Percentiles rank a stretch among this genome's conserved stretches.
Evolutionary conservation across 2,797 vertebrate species (phyloP).

Genomic region (Sardinella longiceps): DNA sequence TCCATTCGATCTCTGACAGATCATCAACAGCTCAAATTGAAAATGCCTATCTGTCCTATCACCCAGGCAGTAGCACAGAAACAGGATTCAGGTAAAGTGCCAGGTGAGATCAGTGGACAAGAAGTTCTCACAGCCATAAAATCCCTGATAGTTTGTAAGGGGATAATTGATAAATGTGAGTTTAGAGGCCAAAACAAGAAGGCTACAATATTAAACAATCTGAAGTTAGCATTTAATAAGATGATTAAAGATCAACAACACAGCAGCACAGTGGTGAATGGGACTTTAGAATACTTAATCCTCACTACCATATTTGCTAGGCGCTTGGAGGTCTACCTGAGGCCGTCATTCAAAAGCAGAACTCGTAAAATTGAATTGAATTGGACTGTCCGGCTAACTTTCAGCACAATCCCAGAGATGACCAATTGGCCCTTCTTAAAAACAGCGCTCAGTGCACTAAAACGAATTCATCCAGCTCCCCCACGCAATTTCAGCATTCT

Average conservation of each 20-base stretch:
- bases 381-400: neutral
- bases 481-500: too few relatives aligned
- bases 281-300: constrained; percentile 32
- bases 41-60: too few relatives aligned
- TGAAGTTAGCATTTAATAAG: constrained; percentile 6
- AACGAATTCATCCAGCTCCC: too few relatives aligned
- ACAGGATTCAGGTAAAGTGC: neutral
- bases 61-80: too few relatives aligned
- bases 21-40: too few relatives aligned
- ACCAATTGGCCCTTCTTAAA: too few relatives aligned
- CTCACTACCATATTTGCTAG: constrained; percentile 5
- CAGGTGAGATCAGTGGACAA: constrained; percentile 23
- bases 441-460: too few relatives aligned
- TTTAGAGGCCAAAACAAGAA: neutral
- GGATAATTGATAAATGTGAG: neutral
- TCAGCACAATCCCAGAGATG: neutral
- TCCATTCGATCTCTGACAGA: too few relatives aligned
- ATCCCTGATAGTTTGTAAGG: constrained; percentile 11
- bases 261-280: neutral
- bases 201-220: neutral
- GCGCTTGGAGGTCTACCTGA: neutral
- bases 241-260: neutral
- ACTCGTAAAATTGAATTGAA: neutral
- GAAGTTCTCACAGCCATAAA: constrained; percentile 30
- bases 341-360: constrained; percentile 10